Conservation (phyloP, 2,113 vertebrate genomes). For the Struthidea cinerea region DNA sequence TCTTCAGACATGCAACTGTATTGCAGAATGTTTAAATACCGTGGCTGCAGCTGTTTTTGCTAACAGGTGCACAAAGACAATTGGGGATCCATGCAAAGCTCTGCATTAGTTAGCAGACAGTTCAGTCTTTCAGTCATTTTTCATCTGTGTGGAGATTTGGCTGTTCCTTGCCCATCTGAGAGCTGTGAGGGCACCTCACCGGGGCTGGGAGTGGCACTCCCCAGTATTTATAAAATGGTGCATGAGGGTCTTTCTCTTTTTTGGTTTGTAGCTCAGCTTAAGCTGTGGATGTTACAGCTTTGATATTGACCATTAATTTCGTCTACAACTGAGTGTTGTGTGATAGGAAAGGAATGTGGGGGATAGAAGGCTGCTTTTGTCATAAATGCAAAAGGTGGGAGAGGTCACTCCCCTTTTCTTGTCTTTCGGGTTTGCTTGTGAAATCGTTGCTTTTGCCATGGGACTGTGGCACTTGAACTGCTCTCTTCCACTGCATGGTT, state of each 20-base stretch:
- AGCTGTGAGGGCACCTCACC: background rate
- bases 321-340: background rate
- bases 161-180: background rate
- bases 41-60: slow-evolving; percentile 38
- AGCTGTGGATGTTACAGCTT: background rate
- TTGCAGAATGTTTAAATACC: background rate
- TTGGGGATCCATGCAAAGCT: background rate
- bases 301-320: background rate
- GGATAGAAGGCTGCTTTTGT: background rate
- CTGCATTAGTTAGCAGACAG: background rate
- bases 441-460: background rate
- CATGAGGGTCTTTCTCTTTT: background rate
- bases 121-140: slow-evolving; percentile 17
- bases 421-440: background rate
- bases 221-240: background rate
- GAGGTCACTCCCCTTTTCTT: background rate
- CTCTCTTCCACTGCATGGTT: background rate
- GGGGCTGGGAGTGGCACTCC: background rate
- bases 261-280: background rate
- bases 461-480: fast-evolving
- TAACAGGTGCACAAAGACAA: slow-evolving; percentile 31
- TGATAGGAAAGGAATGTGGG: background rate
- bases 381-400: background rate
- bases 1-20: background rate
- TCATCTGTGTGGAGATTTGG: background rate